Conservation (phyloP, 53 echinoderm and acorn worm genomes). For the Glandiceps talaboti region DNA sequence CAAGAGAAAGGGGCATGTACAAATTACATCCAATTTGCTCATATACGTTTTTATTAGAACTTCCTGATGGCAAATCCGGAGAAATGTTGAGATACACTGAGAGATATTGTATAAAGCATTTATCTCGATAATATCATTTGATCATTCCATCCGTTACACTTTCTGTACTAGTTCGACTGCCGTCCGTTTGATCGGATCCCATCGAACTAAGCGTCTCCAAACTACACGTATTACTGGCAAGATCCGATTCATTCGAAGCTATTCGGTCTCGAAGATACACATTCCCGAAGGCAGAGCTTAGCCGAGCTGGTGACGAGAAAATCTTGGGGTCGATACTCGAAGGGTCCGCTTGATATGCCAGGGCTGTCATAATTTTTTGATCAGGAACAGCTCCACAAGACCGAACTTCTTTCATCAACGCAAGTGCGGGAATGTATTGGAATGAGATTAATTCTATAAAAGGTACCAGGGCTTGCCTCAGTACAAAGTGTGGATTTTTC, state of each 20-base stretch:
- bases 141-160: neutral
- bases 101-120: no score
- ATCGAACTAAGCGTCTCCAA: neutral
- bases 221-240: neutral
- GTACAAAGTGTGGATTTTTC: conserved; percentile 43
- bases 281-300: conserved; percentile 54
- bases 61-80: no score
- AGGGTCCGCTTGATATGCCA: conserved; percentile 93
- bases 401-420: conserved; percentile 77
- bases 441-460: conserved; percentile 81
- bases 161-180: neutral
- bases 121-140: no score
- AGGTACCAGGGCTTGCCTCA: conserved; percentile 64
- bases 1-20: no score
- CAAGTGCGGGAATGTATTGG: conserved; percentile 75
- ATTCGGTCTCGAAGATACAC: conserved; percentile 35
- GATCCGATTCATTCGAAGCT: neutral
- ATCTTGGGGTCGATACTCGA: conserved; percentile 54
- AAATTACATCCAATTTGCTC: no score
- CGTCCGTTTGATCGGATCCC: neutral
- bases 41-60: no score
- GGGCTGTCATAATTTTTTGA: conserved; percentile 91
- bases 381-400: conserved; percentile 64
- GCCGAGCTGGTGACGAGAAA: conserved; percentile 54
- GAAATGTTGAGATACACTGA: no score